A percentile compares a stretch with the other conserved stretches of the same genome.
Evolutionary conservation across 1,140 invertebrate genomes (phyloP).

Genomic region (Penaeus indicus): DNA sequence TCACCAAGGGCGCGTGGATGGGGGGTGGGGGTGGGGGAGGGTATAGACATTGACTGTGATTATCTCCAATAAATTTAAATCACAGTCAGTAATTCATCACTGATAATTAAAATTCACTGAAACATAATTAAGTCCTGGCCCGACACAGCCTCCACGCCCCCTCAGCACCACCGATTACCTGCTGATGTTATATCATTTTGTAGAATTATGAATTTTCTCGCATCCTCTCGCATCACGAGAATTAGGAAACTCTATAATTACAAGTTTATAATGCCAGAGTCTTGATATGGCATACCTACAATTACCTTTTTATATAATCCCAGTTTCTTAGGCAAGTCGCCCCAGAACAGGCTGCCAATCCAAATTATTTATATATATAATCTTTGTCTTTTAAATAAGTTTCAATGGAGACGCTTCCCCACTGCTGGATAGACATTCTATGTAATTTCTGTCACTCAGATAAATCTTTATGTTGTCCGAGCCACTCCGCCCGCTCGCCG

Average conservation of each 20-base stretch:
- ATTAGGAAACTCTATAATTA: slow-evolving; percentile 51
- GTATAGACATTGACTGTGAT: slow-evolving; percentile 19
- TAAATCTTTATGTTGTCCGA: slow-evolving; percentile 23
- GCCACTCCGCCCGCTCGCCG: neutral
- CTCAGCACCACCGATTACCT: slow-evolving; percentile 28
- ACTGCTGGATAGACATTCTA: slow-evolving; percentile 6
- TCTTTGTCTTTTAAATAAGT: slow-evolving; percentile 61
- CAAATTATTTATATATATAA: slow-evolving; percentile 53
- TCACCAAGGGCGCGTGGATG: too few species aligned
- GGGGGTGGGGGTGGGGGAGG: too few species aligned
- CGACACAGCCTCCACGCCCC: neutral
- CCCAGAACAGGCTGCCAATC: slow-evolving; percentile 37
- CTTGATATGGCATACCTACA: slow-evolving; percentile 53
- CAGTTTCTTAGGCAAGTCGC: slow-evolving; percentile 36
- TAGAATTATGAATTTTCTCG: slow-evolving; percentile 53
- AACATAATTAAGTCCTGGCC: slow-evolving; percentile 22
- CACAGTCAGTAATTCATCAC: slow-evolving; percentile 1
- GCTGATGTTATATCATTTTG: slow-evolving; percentile 53
- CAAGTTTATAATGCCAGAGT: slow-evolving; percentile 53
- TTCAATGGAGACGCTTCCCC: slow-evolving; percentile 31
- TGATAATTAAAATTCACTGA: slow-evolving; percentile 19
- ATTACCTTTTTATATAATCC: slow-evolving; percentile 51
- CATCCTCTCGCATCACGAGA: slow-evolving; percentile 33
- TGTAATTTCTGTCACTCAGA: slow-evolving; percentile 55
- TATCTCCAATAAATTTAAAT: neutral